Evolutionary conservation across 2,113 vertebrate genomes (phyloP).

Genomic region (Chionomys nivalis): DNA sequence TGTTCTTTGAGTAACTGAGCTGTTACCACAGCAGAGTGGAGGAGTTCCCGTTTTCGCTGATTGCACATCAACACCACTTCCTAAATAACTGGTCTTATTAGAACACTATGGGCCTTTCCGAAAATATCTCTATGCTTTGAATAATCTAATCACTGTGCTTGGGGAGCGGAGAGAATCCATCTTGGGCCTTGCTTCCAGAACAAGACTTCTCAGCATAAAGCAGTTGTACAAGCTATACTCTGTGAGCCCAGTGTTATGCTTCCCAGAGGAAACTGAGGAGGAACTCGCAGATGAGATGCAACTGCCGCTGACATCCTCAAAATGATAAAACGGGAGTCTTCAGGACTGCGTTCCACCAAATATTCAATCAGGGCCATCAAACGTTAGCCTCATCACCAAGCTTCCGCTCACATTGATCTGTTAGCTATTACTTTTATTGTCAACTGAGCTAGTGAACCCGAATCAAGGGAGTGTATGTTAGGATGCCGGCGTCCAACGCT

Average conservation of each 20-base stretch:
- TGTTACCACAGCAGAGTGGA: constrained; percentile 90
- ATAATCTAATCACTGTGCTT: constrained; percentile 57
- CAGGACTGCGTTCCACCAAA: neutral
- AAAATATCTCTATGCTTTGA: constrained; percentile 64
- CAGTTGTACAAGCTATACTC: too few relatives aligned
- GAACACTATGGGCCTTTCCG: constrained; percentile 77
- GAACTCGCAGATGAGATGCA: neutral
- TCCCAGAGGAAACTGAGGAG: neutral
- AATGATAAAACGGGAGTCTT: neutral
- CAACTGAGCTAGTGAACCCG: neutral
- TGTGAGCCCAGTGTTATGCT: neutral
- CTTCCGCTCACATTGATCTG: neutral
- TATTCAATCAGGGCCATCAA: neutral
- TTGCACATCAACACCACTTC: constrained; percentile 96
- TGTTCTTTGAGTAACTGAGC: constrained; percentile 95
- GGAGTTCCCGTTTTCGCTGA: constrained; percentile 92
- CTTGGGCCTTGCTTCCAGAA: neutral
- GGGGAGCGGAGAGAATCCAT: constrained; percentile 27
- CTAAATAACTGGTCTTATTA: constrained; percentile 91
- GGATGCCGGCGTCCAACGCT: neutral
- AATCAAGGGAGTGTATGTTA: too few relatives aligned
- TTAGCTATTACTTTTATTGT: neutral
- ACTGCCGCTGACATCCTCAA: neutral
- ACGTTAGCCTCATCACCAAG: neutral
- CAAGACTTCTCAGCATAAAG: neutral